These are phyloP conservation scores for Ariolimax columbianus DNA, from an alignment of 2,888 invertebrate species.

Conservation along the genomic window DNA sequence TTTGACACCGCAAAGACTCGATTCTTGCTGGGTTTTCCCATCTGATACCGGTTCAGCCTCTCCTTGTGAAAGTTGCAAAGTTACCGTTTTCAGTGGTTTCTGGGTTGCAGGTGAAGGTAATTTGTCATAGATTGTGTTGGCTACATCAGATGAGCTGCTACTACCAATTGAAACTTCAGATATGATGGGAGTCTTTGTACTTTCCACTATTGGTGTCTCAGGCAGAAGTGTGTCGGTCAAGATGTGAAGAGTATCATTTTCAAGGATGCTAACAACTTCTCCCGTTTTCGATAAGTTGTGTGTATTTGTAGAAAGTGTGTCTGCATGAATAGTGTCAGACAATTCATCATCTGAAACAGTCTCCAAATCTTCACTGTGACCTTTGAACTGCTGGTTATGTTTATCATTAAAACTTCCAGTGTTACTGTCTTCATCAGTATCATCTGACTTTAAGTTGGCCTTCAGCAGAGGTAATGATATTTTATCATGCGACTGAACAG, in stretches of 20 bases:
- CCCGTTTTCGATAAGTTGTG: not conserved
- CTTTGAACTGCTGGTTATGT: not conserved
- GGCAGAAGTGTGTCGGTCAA: not conserved
- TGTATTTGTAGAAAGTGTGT: conserved; percentile 11
- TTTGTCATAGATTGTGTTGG: not conserved
- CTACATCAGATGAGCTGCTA: not conserved
- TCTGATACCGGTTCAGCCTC: conserved; percentile 50
- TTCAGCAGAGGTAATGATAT: not conserved
- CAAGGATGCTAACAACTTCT: conserved; percentile 16
- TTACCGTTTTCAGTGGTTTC: not conserved
- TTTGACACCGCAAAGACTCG: not conserved
- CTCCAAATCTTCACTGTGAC: conserved; percentile 27
- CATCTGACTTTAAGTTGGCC: not conserved
- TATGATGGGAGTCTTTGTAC: not conserved
- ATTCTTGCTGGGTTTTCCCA: not conserved
- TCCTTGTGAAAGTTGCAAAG: not conserved
- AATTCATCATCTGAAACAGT: not conserved
- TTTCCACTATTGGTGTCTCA: not conserved
- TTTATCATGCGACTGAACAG: not conserved
- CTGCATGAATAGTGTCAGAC: not conserved
- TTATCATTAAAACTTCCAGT: conserved; percentile 17
- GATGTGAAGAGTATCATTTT: conserved; percentile 22
- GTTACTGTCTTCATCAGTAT: not conserved
- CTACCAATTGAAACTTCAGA: not conserved
- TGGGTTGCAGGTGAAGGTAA: not conserved